These are phyloP conservation scores for Diabrotica virgifera DNA, from an alignment of 1,140 invertebrate species.

Conservation along the genomic window DNA sequence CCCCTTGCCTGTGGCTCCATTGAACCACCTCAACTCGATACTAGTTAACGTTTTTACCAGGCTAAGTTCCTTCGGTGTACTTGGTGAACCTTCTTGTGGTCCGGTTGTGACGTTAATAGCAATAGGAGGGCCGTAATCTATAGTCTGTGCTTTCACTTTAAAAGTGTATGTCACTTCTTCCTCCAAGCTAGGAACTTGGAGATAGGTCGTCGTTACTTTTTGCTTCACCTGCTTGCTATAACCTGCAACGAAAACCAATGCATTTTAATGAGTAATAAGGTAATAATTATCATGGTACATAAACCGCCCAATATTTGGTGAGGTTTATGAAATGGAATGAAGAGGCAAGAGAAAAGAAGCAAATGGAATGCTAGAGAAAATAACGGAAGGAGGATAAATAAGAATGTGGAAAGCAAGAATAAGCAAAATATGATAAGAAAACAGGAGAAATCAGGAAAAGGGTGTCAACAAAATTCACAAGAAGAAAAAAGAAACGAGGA, in stretches of 20 bases:
- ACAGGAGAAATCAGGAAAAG: too few relatives aligned
- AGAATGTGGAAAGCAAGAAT: too few relatives aligned
- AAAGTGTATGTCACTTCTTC: slow-evolving; percentile 92
- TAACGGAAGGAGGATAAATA: too few relatives aligned
- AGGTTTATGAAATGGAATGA: too few relatives aligned
- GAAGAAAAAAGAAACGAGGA: too few relatives aligned
- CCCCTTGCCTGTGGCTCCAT: slow-evolving; percentile 78
- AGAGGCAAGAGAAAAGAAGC: too few relatives aligned
- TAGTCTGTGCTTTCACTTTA: slow-evolving; percentile 84
- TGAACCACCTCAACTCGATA: slow-evolving; percentile 84
- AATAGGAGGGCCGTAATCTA: slow-evolving; percentile 75
- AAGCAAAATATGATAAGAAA: too few relatives aligned
- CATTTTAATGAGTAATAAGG: too few relatives aligned
- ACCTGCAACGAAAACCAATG: slow-evolving; percentile 50
- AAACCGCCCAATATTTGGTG: too few relatives aligned
- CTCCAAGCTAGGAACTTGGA: slow-evolving; percentile 81
- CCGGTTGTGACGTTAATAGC: slow-evolving; percentile 87
- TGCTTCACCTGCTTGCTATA: slow-evolving; percentile 93
- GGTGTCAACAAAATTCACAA: too few relatives aligned
- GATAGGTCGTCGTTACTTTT: slow-evolving; percentile 76
- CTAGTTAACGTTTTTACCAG: slow-evolving; percentile 77
- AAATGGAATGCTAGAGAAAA: too few relatives aligned
- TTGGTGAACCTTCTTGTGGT: slow-evolving; percentile 89
- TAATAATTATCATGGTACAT: too few relatives aligned
- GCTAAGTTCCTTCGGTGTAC: slow-evolving; percentile 67